A percentile compares a stretch with the other conserved stretches of the same genome.
Conservation (phyloP, 2,113 vertebrate genomes). For the Narcine bancroftii region DNA sequence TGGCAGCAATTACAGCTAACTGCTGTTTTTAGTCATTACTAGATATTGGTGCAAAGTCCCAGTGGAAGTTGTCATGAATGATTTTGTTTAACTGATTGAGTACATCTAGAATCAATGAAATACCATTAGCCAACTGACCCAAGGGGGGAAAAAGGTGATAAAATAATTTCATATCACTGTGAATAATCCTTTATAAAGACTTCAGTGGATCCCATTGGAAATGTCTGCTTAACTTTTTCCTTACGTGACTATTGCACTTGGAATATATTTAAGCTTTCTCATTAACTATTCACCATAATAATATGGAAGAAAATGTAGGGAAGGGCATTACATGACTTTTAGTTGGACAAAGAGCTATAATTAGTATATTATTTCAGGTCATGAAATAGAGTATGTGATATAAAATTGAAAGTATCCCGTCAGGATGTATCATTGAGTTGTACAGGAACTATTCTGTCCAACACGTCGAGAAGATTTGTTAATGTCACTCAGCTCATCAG, state of each 20-base stretch:
- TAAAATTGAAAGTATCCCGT: too few relatives aligned
- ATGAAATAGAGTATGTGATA: background rate
- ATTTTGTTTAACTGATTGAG: background rate
- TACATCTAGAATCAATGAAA: conserved; percentile 1
- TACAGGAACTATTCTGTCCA: too few relatives aligned
- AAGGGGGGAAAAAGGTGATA: background rate
- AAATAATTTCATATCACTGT: background rate
- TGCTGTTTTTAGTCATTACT: background rate
- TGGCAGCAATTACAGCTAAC: background rate
- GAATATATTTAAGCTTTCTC: background rate
- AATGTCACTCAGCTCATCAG: too few relatives aligned
- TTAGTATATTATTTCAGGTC: background rate
- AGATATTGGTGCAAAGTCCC: background rate
- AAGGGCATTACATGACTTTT: background rate
- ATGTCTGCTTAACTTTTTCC: background rate
- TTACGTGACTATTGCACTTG: background rate
- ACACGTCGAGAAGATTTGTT: too few relatives aligned
- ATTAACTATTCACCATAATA: background rate
- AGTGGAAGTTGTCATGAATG: background rate
- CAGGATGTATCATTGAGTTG: too few relatives aligned
- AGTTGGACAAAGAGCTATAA: background rate
- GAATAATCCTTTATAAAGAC: conserved; percentile 2
- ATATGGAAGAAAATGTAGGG: background rate
- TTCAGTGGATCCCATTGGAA: background rate
- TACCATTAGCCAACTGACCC: background rate